These are phyloP conservation scores for Melanogrammus aeglefinus DNA, from an alignment of 2,797 vertebrate genomes.

Conservation along the genomic window DNA sequence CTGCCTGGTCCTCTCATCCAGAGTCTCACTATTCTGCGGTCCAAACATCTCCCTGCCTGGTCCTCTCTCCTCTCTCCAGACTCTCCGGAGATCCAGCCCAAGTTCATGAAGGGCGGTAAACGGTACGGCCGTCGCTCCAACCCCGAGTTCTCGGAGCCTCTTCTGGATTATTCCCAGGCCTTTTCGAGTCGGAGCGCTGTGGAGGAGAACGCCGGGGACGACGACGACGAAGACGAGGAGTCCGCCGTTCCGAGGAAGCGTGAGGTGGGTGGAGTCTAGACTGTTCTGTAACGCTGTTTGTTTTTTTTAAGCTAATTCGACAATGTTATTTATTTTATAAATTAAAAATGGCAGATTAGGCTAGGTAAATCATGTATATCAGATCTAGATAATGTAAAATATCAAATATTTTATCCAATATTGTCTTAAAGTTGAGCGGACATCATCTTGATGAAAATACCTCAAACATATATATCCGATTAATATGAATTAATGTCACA, in stretches of 20 bases:
- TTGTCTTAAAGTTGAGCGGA: not conserved
- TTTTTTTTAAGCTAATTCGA: not conserved
- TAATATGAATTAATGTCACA: not conserved
- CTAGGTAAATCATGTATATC: not conserved
- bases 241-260: constrained; percentile 71
- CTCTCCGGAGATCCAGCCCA: constrained; percentile 85
- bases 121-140: constrained; percentile 89
- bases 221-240: constrained; percentile 64
- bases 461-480: not conserved
- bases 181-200: not conserved
- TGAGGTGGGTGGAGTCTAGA: constrained; percentile 62
- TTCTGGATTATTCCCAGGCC: constrained; percentile 72
- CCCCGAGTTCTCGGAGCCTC: constrained; percentile 78
- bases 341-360: too few relatives aligned
- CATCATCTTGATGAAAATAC: too few relatives aligned
- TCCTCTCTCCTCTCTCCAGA: constrained; percentile 57
- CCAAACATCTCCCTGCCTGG: not conserved
- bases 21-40: not conserved
- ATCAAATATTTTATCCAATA: not conserved
- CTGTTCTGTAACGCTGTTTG: constrained; percentile 1
- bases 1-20: too few relatives aligned
- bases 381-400: not conserved
- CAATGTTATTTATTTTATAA: too few relatives aligned
- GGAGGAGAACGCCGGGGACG: constrained; percentile 29
- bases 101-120: constrained; percentile 90